Conservation (phyloP, 2,797 vertebrate species). For the Paratrypauchen microcephalus region DNA sequence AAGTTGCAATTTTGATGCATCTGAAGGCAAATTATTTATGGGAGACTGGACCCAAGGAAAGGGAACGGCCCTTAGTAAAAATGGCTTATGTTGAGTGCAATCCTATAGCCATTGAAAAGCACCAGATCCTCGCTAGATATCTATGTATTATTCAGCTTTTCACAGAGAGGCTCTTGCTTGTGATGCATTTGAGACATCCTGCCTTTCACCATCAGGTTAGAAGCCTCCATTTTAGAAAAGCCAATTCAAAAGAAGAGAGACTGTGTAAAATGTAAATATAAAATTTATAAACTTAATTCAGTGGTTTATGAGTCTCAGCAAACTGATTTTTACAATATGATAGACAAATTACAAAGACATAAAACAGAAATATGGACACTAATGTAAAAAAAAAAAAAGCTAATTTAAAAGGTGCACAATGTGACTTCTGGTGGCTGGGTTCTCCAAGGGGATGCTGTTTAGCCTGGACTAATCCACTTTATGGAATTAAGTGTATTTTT, state of each 20-base stretch:
- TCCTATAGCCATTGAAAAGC: conserved; percentile 67
- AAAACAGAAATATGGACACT: too few species aligned
- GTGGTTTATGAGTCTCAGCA: background rate
- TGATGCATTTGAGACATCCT: conserved; percentile 63
- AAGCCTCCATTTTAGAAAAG: conserved; percentile 59
- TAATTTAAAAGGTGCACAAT: too few species aligned
- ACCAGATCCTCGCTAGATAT: conserved; percentile 64
- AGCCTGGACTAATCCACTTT: too few species aligned
- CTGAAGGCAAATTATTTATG: conserved; percentile 80
- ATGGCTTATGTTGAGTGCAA: conserved; percentile 69
- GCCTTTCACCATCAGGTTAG: conserved; percentile 64
- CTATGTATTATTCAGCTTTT: conserved; percentile 74
- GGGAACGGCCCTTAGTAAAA: conserved; percentile 61
- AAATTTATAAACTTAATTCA: background rate
- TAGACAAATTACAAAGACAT: background rate
- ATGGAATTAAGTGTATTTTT: too few species aligned
- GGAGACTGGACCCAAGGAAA: conserved; percentile 67
- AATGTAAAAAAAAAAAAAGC: too few species aligned
- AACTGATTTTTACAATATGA: background rate
- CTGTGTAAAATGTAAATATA: conserved; percentile 6
- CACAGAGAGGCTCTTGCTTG: conserved; percentile 63
- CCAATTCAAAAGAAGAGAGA: conserved; percentile 2
- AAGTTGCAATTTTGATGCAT: conserved; percentile 81
- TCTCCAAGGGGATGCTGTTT: too few species aligned
- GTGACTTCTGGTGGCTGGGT: too few species aligned